Evolutionary conservation across 2,113 vertebrate species (phyloP), one percentile per base, ranked within the genome.

Genomic region (Perognathus longimembris): DNA sequence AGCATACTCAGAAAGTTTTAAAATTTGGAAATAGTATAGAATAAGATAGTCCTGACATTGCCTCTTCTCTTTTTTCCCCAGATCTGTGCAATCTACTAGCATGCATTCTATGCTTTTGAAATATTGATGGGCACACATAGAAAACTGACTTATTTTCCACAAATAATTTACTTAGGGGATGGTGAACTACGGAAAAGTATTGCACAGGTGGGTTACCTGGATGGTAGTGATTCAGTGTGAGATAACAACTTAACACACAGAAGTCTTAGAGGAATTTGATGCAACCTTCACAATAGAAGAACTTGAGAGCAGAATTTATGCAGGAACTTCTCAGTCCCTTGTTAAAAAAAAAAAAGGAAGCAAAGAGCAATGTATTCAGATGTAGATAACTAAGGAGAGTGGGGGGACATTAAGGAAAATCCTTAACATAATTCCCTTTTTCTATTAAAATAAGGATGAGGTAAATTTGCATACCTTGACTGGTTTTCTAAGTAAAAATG

Each of bases 1-100:
- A 92, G 15, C 11, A 61, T 66, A 73, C 38, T 75, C 66, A 79
- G 70, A 94, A 85, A 89, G 61, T n/a, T 40, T 38, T 91, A 70
- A 88, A 34, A 61, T 45, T 88, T 85, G 34, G 71, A 82, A 86
- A 30, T 84, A 83, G 38, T 18, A 5, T 26, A 45, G 54, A 88
- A 28, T 66, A 74, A 70, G 63, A 71, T n/a, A 75, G 75, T 32
- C 32, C 30, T 70, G 26, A 3, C 38, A 54, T 70, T 11, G 7
- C 28, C 26, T 82, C 26, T 81, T 57, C 32, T 42, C 38, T 66
- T 45, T 59, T 22, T 69, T 24, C 70, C 28, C 63, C 36, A 64
- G 57, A 64, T 75, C 21, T 88, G 32, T 30, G n/a, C 81, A 42
- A 40, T 28, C 36, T 66, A 5, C 69, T 85, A 94, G 70, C 42